A percentile compares a stretch with the other conserved stretches of the same genome.
Evolutionary conservation across 2,888 invertebrate genomes (phyloP).

Genomic region (Ormia ochracea): DNA sequence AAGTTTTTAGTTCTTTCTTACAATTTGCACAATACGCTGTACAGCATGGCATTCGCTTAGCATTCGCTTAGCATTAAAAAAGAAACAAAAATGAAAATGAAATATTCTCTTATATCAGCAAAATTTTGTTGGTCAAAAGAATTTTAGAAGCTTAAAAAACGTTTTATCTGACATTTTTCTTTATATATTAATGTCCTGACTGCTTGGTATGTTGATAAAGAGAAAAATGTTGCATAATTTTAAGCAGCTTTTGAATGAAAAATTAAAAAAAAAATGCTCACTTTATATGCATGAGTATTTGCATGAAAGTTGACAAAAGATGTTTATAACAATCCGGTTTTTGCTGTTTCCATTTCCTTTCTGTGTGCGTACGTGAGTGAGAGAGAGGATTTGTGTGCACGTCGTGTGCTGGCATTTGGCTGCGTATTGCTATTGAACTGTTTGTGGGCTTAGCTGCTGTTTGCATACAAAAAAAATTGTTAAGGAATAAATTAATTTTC

Average conservation of each 20-base stretch:
- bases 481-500: constrained; percentile 7
- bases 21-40: background rate
- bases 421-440: constrained; percentile 44
- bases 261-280: background rate
- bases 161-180: constrained; percentile 36
- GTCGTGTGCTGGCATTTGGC: background rate
- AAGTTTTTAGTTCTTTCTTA: background rate
- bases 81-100: background rate
- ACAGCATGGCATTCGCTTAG: too few species aligned
- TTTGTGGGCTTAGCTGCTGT: constrained; percentile 2
- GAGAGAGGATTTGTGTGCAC: background rate
- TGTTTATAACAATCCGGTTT: background rate
- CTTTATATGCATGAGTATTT: constrained; percentile 26
- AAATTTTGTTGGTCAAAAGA: constrained; percentile 51
- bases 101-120: constrained; percentile 28
- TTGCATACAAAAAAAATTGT: background rate
- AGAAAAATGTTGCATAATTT: constrained; percentile 50
- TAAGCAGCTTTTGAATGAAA: constrained; percentile 36
- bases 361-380: background rate
- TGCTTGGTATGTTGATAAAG: background rate
- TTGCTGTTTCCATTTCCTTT: too few species aligned
- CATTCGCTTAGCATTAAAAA: background rate
- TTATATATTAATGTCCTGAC: constrained; percentile 41
- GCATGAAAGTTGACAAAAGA: constrained; percentile 48
- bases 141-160: constrained; percentile 47